Evolutionary conservation across 1,140 invertebrate species (phyloP).

Genomic region (Ips typographus): DNA sequence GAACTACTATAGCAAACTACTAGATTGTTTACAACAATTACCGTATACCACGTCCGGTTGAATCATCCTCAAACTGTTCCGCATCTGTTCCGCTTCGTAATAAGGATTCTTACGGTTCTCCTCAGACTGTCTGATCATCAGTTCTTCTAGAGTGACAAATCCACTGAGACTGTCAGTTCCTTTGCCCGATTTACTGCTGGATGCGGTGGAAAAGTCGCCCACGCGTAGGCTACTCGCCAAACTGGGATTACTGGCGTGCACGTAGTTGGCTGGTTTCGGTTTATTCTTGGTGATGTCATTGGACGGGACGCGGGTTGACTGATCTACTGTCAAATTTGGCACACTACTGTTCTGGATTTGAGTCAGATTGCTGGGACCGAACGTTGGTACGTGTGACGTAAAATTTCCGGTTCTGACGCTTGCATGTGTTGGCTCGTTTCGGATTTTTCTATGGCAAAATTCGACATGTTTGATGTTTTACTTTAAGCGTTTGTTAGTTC

Average conservation of each 20-base stretch:
- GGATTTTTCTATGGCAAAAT: constrained; percentile 58
- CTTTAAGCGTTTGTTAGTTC: too few species aligned
- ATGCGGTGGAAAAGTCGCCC: constrained; percentile 39
- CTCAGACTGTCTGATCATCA: constrained; percentile 73
- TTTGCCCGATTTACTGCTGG: constrained; percentile 37
- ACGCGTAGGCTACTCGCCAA: constrained; percentile 56
- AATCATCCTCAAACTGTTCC: constrained; percentile 56
- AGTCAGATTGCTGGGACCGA: constrained; percentile 41
- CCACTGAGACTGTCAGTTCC: constrained; percentile 49
- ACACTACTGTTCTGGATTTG: constrained; percentile 46
- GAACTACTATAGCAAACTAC: too few species aligned
- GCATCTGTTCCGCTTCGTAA: constrained; percentile 53
- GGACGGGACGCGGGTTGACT: background rate
- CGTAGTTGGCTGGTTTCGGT: constrained; percentile 58
- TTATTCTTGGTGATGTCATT: constrained; percentile 38
- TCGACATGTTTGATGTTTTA: background rate
- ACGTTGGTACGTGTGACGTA: constrained; percentile 50
- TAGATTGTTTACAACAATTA: background rate
- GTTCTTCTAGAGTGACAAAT: constrained; percentile 69
- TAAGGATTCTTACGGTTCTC: constrained; percentile 56
- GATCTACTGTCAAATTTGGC: constrained; percentile 44
- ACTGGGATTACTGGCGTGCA: constrained; percentile 69
- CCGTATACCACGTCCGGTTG: constrained; percentile 62
- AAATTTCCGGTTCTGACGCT: constrained; percentile 50
- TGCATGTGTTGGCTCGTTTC: constrained; percentile 37